phyloP scores from a whole-genome alignment of 2,797 vertebrate species.

The Enteromius radiatus region DNA sequence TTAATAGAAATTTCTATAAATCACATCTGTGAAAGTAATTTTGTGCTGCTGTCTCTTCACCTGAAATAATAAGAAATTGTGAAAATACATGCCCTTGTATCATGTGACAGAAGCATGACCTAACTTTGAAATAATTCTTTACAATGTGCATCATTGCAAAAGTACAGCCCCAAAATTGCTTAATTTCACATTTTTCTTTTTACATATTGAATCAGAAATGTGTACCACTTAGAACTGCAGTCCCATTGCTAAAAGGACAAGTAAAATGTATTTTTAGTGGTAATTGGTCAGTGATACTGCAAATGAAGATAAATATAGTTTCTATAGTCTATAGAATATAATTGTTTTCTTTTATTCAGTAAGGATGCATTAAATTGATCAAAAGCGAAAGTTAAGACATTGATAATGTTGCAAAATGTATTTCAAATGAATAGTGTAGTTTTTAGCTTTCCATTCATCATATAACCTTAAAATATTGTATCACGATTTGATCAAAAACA shows the following conservation, averaged over 20 bases:
- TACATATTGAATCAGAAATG: neutral
- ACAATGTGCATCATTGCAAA: neutral
- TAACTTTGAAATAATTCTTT: neutral
- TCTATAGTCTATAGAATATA: no score
- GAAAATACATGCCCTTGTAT: neutral
- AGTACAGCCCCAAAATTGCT: neutral
- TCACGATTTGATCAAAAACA: neutral
- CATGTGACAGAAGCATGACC: neutral
- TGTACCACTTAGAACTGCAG: no score
- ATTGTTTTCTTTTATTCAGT: neutral
- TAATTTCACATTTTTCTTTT: no score
- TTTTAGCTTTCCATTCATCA: neutral
- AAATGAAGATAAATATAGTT: neutral
- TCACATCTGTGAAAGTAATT: neutral
- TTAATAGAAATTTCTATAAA: neutral
- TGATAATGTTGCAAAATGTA: neutral
- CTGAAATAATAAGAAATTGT: neutral
- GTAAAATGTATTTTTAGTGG: no score
- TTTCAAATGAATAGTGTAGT: neutral
- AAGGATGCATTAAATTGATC: neutral
- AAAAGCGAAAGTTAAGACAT: neutral
- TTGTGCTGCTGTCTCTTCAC: neutral
- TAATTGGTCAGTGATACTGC: neutral
- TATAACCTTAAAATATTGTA: neutral
- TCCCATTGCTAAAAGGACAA: neutral